Evolutionary conservation across 2,888 invertebrate species (phyloP).

Genomic region (Lasius platythorax): DNA sequence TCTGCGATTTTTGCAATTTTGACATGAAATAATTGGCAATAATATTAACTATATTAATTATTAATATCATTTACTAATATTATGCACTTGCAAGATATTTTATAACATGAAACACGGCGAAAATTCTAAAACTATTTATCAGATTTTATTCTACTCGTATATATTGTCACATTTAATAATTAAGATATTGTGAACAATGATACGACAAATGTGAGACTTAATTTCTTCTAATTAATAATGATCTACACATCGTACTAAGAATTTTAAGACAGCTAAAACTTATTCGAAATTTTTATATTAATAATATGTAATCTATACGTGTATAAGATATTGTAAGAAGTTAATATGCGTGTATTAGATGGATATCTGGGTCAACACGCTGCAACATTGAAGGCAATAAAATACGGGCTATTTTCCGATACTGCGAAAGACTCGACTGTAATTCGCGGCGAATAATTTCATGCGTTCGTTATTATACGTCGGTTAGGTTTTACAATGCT

Average conservation of each 20-base stretch:
- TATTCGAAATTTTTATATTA: background rate
- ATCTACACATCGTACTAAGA: background rate
- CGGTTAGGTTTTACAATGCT: constrained; percentile 20
- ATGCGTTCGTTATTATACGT: constrained; percentile 15
- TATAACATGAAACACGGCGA: background rate
- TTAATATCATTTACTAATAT: background rate
- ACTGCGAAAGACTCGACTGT: constrained; percentile 1
- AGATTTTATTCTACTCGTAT: background rate
- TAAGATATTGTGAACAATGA: background rate
- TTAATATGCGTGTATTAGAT: background rate
- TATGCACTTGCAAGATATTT: background rate
- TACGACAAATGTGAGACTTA: background rate
- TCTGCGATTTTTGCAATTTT: background rate
- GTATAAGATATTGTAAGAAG: background rate
- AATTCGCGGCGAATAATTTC: constrained; percentile 30
- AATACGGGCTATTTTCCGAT: background rate
- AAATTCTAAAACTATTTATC: background rate
- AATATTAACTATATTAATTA: background rate
- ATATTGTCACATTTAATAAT: background rate
- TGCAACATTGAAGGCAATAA: constrained; percentile 3
- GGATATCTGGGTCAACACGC: constrained; percentile 27
- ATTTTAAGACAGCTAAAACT: background rate
- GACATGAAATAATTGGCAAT: background rate
- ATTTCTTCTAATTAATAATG: background rate
- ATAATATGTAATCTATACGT: background rate